Conservation (phyloP, 2,797 vertebrate species). For the Enoplosus armatus region DNA sequence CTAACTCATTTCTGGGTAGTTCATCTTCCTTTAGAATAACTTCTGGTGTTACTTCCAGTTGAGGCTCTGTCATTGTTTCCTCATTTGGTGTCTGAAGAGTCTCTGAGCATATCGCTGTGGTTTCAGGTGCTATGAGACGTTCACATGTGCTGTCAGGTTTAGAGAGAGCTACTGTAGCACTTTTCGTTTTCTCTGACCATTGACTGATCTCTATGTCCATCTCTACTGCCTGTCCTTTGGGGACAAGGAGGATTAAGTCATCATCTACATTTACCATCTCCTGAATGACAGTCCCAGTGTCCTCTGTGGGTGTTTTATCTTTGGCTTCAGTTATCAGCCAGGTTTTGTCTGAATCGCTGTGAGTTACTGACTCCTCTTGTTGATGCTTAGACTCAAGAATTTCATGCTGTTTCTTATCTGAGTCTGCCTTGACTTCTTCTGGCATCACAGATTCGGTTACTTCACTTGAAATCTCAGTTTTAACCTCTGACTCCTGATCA, state of each 20-base stretch:
- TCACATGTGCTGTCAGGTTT: constrained; percentile 45
- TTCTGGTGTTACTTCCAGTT: constrained; percentile 46
- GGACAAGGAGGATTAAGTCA: constrained; percentile 73
- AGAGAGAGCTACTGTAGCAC: constrained; percentile 30
- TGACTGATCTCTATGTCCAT: constrained; percentile 68
- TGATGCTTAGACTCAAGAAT: constrained; percentile 29
- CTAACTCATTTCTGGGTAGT: constrained; percentile 14
- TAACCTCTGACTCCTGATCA: constrained; percentile 29
- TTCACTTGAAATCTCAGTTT: constrained; percentile 32
- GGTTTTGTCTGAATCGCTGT: constrained; percentile 11
- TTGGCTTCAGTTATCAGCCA: constrained; percentile 26
- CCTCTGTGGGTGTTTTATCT: constrained; percentile 27
- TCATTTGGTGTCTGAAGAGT: constrained; percentile 12
- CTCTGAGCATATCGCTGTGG: background rate
- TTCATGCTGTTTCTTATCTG: constrained; percentile 17
- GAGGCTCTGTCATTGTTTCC: constrained; percentile 33
- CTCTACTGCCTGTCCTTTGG: constrained; percentile 78
- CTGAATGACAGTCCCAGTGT: constrained; percentile 27
- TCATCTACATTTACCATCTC: constrained; percentile 45
- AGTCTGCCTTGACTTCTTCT: constrained; percentile 18
- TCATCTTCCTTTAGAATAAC: constrained; percentile 30
- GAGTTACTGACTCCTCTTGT: constrained; percentile 20
- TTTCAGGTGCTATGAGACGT: constrained; percentile 14
- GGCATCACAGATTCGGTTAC: constrained; percentile 7
- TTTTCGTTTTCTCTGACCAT: constrained; percentile 26